phyloP scores from a whole-genome alignment of 53 echinoderm and acorn worm species.

The Paracentrotus lividus region DNA sequence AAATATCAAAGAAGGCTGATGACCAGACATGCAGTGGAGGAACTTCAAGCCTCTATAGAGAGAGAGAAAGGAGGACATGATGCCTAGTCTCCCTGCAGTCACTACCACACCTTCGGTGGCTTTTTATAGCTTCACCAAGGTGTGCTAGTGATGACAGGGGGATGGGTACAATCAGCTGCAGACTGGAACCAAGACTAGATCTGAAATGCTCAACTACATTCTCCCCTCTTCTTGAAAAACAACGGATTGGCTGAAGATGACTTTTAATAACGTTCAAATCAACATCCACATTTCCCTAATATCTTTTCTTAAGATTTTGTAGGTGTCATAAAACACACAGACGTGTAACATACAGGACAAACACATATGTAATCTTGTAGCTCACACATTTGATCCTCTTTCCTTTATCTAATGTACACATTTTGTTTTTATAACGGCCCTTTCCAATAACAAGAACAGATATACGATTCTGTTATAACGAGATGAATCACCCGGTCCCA shows the following conservation, averaged over 20 bases:
- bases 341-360: too few species aligned
- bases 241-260: not conserved
- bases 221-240: not conserved
- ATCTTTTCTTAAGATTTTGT: too few species aligned
- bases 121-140: conserved; percentile 88
- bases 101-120: conserved; percentile 99
- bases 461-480: too few species aligned
- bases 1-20: not conserved
- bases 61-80: not conserved
- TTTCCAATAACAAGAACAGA: too few species aligned
- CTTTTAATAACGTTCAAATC: too few species aligned
- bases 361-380: too few species aligned
- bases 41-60: not conserved
- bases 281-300: too few species aligned
- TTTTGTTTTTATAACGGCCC: too few species aligned
- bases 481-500: too few species aligned
- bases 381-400: too few species aligned
- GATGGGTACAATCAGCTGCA: conserved; percentile 55
- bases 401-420: too few species aligned
- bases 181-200: not conserved
- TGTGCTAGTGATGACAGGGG: conserved; percentile 99
- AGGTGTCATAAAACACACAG: too few species aligned
- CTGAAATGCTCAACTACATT: not conserved
- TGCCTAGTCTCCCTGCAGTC: conserved; percentile 85
- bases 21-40: not conserved